A percentile compares a stretch with the other conserved stretches of the same genome.
These are phyloP conservation scores for Strongylocentrotus purpuratus DNA, from an alignment of 35 echinoderm and acorn worm genomes.

Conservation along the genomic window DNA sequence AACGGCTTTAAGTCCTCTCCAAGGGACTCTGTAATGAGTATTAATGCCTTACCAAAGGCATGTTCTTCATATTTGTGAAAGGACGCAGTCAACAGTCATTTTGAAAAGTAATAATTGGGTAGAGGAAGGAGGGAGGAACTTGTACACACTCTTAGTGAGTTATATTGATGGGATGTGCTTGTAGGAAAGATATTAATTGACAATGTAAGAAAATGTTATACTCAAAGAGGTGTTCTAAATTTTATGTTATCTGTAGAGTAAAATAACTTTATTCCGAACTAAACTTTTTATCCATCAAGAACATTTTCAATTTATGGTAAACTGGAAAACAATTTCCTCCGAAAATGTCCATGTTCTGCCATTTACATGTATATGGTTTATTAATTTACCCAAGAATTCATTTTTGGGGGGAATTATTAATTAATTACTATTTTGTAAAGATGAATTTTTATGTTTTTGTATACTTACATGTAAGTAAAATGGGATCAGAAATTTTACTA, in stretches of 20 bases:
- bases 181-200: neutral
- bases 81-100: neutral
- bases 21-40: too few species aligned
- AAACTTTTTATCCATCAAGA: neutral
- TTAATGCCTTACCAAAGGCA: too few species aligned
- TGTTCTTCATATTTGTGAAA: too few species aligned
- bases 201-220: neutral
- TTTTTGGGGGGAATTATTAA: too few species aligned
- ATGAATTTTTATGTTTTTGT: too few species aligned
- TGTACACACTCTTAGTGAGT: neutral
- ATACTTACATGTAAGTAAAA: too few species aligned
- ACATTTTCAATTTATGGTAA: neutral
- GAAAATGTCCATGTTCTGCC: neutral
- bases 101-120: neutral
- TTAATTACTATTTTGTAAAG: too few species aligned
- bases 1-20: too few species aligned
- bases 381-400: too few species aligned
- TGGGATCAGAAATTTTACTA: neutral
- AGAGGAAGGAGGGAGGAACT: neutral
- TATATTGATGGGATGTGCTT: neutral
- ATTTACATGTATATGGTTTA: neutral
- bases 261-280: neutral
- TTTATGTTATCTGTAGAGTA: neutral
- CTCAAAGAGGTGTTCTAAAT: neutral
- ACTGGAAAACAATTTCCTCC: neutral